Evolutionary conservation across 1,140 invertebrate species (phyloP), one percentile per base, ranked within the genome.

Genomic region (Caenorhabditis briggsae): DNA sequence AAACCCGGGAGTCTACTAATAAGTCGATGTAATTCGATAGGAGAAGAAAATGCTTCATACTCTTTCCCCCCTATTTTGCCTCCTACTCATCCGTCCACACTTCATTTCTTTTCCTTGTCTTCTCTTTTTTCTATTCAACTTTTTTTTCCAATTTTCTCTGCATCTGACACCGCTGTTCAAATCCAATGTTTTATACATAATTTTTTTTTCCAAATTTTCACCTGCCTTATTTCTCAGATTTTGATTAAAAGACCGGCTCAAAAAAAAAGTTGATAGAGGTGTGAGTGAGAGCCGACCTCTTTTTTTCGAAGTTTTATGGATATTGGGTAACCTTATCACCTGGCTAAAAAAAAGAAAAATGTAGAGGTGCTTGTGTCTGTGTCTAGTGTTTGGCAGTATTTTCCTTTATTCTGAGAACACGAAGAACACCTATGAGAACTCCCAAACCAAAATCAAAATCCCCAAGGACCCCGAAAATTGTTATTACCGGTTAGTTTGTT

Each of bases 71-170:
- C 33, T 43, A 74, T 74, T 46, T 46, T 50, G 43, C 53, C 70
- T 78, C n/a, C 70, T 78, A 50, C 20, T 78, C 70, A 78, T 78
- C 33, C 33, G 33, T 33, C 70, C 11, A n/a, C 70, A 78, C 70
- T 78, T 50, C n/a, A 78, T 78, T 78, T 20, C 70, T 12, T n/a
- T 50, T 46, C 70, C 53, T n/a, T 48, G 16, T n/a, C 8, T n/a
- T n/a, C 43, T 78, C 41, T 41, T 43, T 50, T 53, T 53, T 50
- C 70, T 78, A 18, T 53, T 50, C 70, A 78, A 78, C 18, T 61
- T 78, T 78, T 78, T 61, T 78, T 78, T 78, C 53, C 46, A 78
- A 78, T 78, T n/a, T n/a, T 53, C 20, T 23, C 70, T 50, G 70
- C 70, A 78, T 50, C n/a, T 50, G 70, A 78, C 70, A 78, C 5